phyloP scores from a whole-genome alignment of 2,113 vertebrate genomes.

The Chunga burmeisteri region DNA sequence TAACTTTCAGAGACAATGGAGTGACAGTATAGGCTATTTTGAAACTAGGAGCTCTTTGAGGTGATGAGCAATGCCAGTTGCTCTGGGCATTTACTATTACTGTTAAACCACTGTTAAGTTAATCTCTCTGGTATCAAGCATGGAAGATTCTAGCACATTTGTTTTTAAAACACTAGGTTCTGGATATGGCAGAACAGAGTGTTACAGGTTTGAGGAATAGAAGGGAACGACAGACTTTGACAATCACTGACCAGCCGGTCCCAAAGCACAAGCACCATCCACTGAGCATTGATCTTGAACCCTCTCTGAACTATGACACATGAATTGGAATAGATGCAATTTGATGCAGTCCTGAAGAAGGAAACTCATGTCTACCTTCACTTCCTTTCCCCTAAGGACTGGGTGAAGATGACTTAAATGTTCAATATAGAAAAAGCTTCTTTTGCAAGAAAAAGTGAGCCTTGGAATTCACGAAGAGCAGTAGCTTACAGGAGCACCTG shows the following conservation, averaged over 20 bases:
- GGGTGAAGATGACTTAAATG: background rate
- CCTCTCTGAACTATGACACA: background rate
- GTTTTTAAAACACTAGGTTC: background rate
- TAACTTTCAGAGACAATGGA: background rate
- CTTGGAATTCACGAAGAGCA: background rate
- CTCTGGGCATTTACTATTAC: background rate
- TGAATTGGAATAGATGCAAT: background rate
- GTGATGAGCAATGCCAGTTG: background rate
- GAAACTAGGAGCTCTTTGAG: background rate
- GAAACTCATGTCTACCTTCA: background rate
- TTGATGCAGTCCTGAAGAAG: background rate
- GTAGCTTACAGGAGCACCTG: background rate
- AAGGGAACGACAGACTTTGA: background rate
- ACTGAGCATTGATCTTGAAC: background rate
- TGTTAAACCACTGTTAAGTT: background rate
- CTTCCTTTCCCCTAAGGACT: background rate
- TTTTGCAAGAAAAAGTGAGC: background rate
- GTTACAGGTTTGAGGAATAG: background rate
- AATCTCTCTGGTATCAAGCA: background rate
- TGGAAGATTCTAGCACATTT: background rate
- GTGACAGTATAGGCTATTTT: background rate
- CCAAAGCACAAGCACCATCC: background rate
- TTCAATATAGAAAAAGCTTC: background rate
- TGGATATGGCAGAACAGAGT: background rate
- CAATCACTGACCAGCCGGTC: fast-evolving